These are phyloP conservation scores for Steromphala cineraria DNA, from an alignment of 2,888 invertebrate genomes.

Conservation along the genomic window DNA sequence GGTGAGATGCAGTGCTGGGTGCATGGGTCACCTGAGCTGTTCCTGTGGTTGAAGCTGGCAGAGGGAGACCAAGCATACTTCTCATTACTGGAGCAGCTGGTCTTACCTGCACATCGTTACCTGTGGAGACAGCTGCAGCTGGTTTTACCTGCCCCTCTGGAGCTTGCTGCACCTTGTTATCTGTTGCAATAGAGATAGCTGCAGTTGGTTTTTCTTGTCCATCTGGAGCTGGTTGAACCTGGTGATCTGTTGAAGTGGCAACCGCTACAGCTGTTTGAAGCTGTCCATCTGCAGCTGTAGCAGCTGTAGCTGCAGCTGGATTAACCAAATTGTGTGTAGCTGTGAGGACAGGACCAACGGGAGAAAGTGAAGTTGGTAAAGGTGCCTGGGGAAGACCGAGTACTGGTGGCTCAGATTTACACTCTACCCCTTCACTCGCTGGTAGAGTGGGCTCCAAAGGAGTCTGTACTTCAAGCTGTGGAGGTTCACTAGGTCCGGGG, in stretches of 20 bases:
- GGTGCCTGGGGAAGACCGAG: background rate
- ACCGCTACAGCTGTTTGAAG: no score
- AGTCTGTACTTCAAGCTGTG: background rate
- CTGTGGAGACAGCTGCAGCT: background rate
- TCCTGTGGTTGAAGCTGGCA: background rate
- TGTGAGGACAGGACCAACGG: background rate
- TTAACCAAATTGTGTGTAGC: background rate
- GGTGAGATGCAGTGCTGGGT: background rate
- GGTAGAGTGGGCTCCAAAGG: no score
- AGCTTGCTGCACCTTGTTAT: no score
- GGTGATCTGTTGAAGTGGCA: no score
- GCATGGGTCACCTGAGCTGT: background rate
- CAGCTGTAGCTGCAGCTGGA: no score
- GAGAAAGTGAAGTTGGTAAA: background rate
- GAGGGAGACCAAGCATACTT: background rate
- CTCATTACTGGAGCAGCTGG: background rate
- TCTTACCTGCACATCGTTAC: background rate
- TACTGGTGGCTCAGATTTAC: no score
- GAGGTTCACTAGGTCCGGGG: background rate
- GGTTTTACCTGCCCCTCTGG: background rate
- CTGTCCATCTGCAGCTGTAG: no score
- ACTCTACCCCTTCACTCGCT: no score
- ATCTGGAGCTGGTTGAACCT: no score
- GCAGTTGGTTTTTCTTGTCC: no score
- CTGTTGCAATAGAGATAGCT: no score